A percentile compares a stretch with the other conserved stretches of the same genome.
Conservation (phyloP, 1,140 invertebrate genomes). For the Pectinophora gossypiella region DNA sequence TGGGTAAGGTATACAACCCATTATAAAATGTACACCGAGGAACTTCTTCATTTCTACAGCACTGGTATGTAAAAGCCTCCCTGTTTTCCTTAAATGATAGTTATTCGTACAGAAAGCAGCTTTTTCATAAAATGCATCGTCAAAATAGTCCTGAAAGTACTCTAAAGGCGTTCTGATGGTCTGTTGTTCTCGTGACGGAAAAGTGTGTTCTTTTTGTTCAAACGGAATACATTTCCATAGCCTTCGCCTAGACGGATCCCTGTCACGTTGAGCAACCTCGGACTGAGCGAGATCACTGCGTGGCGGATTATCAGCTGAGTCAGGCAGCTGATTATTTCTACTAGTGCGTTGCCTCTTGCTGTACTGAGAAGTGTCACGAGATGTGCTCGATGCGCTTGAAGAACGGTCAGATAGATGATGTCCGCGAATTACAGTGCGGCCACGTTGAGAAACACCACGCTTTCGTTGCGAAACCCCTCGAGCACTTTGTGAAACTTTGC, state of each 20-base stretch:
- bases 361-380: no score
- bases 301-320: background rate
- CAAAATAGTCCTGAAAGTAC: conserved; percentile 15
- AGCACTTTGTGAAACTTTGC: no score
- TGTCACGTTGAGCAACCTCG: background rate
- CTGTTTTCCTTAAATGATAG: conserved; percentile 11
- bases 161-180: background rate
- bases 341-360: background rate
- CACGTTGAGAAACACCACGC: no score
- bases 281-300: background rate
- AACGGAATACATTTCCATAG: background rate
- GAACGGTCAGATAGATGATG: no score
- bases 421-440: no score
- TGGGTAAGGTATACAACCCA: conserved; percentile 25
- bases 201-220: background rate
- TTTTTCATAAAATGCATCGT: conserved; percentile 11
- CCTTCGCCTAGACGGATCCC: background rate
- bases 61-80: conserved; percentile 9
- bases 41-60: conserved; percentile 13
- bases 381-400: no score
- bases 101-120: conserved; percentile 8
- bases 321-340: background rate
- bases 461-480: no score
- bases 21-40: conserved; percentile 13
- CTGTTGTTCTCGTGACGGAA: background rate